Base-by-base conservation (phyloP, 1,140 invertebrate species). In the Lepidurus couesii region DNA sequence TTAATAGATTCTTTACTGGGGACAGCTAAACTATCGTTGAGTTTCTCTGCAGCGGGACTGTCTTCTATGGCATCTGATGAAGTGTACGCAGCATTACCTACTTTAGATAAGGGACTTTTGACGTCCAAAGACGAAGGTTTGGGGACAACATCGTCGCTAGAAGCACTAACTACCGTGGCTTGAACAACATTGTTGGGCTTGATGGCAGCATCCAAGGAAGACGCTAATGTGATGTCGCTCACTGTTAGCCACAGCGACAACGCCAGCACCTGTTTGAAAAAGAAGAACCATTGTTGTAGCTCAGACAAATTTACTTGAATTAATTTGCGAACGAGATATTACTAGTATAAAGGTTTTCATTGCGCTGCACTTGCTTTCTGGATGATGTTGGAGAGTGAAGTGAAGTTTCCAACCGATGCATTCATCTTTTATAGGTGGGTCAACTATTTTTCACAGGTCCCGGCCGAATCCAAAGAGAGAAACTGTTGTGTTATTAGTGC, bases 391-490 rank as follows among this genome's bases (percentile, higher is more conserved):
- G 53, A 65, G 53, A 65, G 53, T 65, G 16, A 21, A 65, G 21
- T 65, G 53, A 65, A 65, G 53, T 65, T 65, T 65, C 16, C 53
- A 13, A 65, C 16, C 53, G n/a, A 65, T 21, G 53, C 21, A 65
- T 65, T 65, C 53, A 65, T 11, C 53, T 65, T 65, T n/a, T 65
- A 65, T 65, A 65, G 53, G 53, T 65, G 53, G 53, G 53, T 65
- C 53, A 65, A 65, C 0, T 65, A 65, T 65, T 65, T 65, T 65
- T 65, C 53, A 65, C 53, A 65, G 53, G 53, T 65, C 53, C 21
- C 13, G 16, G 13, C 53, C 53, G n/a, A 16, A 65, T 65, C 21
- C 16, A 65, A 21, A 65, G 53, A 65, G 53, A 21, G 53, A 65
- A 65, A 65, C 21, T 65, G 53, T 65, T 65, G 53, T n/a, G 53